Conservation (phyloP, 2,797 vertebrate genomes). For the Orientallactaga sibirica region DNA sequence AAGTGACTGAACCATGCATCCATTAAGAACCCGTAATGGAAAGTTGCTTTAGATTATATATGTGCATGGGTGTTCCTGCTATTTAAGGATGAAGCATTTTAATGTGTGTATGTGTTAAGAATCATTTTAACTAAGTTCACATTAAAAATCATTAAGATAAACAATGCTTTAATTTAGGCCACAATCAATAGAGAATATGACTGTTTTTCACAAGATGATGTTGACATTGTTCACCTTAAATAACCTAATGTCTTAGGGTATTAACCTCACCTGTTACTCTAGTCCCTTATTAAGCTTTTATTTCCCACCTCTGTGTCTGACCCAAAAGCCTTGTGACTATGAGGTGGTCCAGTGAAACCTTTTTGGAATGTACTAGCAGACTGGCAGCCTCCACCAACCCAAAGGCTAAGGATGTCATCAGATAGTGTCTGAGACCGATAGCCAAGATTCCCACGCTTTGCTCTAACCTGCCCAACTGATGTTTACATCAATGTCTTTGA, state of each 20-base stretch:
- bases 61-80: constrained; percentile 77
- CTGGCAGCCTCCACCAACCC: too few relatives aligned
- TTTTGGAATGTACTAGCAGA: too few relatives aligned
- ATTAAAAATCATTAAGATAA: constrained; percentile 51
- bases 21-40: constrained; percentile 83
- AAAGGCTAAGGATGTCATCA: too few relatives aligned
- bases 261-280: not conserved
- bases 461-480: too few relatives aligned
- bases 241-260: not conserved
- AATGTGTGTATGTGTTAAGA: constrained; percentile 23
- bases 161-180: constrained; percentile 32
- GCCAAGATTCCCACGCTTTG: too few relatives aligned
- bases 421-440: too few relatives aligned
- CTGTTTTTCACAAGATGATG: not conserved
- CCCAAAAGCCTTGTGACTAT: too few relatives aligned
- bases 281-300: too few relatives aligned
- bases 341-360: too few relatives aligned
- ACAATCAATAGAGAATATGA: not conserved
- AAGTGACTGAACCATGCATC: constrained; percentile 80
- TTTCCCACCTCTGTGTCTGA: too few relatives aligned
- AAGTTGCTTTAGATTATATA: constrained; percentile 82
- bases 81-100: constrained; percentile 80
- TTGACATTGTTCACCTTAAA: not conserved
- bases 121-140: constrained; percentile 38
- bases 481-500: too few relatives aligned